Percentiles rank a stretch among this genome's conserved stretches.
phyloP scores from a whole-genome alignment of 53 echinoderm and acorn worm species.

The Mesocentrotus franciscanus region DNA sequence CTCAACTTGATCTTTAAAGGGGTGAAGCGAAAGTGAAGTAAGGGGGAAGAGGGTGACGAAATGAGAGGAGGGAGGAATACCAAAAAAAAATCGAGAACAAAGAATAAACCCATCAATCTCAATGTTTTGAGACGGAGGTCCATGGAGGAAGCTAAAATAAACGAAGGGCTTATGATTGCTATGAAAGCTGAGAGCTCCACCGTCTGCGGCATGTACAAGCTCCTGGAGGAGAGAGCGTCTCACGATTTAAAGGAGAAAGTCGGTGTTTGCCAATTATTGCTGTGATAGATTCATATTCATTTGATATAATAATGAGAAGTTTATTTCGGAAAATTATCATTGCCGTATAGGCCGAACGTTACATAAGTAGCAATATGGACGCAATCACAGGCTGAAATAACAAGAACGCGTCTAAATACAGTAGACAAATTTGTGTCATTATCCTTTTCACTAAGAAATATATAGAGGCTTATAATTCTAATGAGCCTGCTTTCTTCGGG shows the following conservation, averaged over 20 bases:
- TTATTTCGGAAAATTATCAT: no score
- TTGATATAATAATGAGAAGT: no score
- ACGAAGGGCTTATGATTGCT: slow-evolving; percentile 26
- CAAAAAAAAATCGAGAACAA: not conserved
- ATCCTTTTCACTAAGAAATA: not conserved
- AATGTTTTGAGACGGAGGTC: slow-evolving; percentile 33
- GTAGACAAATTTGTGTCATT: not conserved
- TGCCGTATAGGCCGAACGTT: no score
- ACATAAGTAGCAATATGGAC: no score
- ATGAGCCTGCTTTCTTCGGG: not conserved
- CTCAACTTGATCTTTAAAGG: not conserved
- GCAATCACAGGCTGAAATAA: no score
- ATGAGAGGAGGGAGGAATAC: not conserved
- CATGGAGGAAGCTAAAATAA: slow-evolving; percentile 30
- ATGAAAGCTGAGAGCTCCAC: not conserved
- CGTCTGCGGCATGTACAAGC: slow-evolving; percentile 7
- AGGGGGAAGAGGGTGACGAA: not conserved
- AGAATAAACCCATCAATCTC: slow-evolving; percentile 40
- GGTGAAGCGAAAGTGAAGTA: not conserved
- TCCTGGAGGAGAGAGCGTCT: not conserved
- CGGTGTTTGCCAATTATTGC: not conserved
- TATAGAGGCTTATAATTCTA: not conserved
- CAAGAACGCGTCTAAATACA: no score
- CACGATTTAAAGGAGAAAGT: not conserved
- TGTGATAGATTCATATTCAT: no score